Evolutionary conservation across 2,888 invertebrate genomes (phyloP).

Genomic region (Eumacrocentrus americanus): DNA sequence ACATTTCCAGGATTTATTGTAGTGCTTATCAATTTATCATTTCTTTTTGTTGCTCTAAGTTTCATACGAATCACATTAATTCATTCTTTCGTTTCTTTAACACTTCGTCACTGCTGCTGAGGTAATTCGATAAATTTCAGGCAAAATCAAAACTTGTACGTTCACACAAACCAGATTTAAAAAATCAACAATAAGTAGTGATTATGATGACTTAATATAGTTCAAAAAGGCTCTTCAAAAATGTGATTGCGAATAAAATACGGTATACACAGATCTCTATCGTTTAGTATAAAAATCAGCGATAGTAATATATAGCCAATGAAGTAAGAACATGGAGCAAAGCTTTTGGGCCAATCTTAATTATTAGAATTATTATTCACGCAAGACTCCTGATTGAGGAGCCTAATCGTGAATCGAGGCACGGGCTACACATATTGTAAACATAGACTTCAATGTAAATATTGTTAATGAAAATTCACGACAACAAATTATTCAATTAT

Average conservation of each 20-base stretch:
- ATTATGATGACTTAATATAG: no score
- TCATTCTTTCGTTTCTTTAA: background rate
- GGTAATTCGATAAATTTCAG: background rate
- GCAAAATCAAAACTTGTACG: no score
- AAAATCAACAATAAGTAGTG: no score
- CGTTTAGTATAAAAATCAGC: background rate
- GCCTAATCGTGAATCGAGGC: conserved; percentile 17
- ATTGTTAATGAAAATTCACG: conserved; percentile 3
- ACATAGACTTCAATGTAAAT: conserved; percentile 9
- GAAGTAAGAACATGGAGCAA: background rate
- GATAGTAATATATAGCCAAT: conserved; percentile 1
- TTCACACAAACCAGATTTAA: no score
- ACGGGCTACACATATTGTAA: conserved; percentile 12
- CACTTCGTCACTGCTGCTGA: background rate
- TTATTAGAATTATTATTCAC: conserved; percentile 4
- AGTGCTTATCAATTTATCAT: no score
- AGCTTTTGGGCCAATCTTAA: background rate
- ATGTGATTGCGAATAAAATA: background rate
- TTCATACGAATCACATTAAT: no score
- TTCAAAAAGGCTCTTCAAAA: background rate
- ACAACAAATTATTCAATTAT: conserved; percentile 8
- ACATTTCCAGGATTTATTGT: no score
- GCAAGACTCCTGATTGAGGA: background rate
- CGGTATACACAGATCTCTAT: background rate
- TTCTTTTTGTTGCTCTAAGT: no score